These are phyloP conservation scores for Eriocheir sinensis DNA, from an alignment of 1,140 invertebrate genomes.

Conservation along the genomic window DNA sequence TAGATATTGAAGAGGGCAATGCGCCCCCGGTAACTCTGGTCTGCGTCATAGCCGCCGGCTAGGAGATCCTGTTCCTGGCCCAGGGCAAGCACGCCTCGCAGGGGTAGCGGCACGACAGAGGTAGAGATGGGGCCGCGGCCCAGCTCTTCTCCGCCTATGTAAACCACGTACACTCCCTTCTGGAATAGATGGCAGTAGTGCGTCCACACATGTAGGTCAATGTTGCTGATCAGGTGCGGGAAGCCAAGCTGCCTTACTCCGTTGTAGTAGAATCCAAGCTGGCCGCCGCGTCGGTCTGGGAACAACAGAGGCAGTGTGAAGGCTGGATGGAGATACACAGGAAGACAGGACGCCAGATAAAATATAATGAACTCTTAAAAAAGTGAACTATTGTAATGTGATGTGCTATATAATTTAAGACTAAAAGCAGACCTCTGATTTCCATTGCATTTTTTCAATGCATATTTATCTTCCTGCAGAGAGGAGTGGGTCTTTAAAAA, in stretches of 20 bases:
- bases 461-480: too few relatives aligned
- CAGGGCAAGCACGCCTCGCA: slow-evolving; percentile 51
- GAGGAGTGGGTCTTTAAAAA: too few relatives aligned
- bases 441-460: too few relatives aligned
- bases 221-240: slow-evolving; percentile 39
- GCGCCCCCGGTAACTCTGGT: slow-evolving; percentile 44
- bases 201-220: slow-evolving; percentile 57
- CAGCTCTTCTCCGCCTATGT: slow-evolving; percentile 47
- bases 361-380: background rate
- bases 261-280: slow-evolving; percentile 70
- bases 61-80: slow-evolving; percentile 62
- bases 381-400: too few relatives aligned
- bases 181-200: slow-evolving; percentile 66
- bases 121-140: slow-evolving; percentile 26
- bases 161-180: slow-evolving; percentile 30
- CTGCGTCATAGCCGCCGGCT: slow-evolving; percentile 39
- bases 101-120: background rate
- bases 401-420: too few relatives aligned
- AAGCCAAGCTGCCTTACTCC: slow-evolving; percentile 65
- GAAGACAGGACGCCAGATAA: background rate
- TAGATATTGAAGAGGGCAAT: slow-evolving; percentile 57
- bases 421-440: too few relatives aligned
- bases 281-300: slow-evolving; percentile 54
- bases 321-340: background rate
- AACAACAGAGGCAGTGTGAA: background rate